Base-by-base conservation (phyloP, 1,140 invertebrate species). In the Drosophila ercepeae region DNA sequence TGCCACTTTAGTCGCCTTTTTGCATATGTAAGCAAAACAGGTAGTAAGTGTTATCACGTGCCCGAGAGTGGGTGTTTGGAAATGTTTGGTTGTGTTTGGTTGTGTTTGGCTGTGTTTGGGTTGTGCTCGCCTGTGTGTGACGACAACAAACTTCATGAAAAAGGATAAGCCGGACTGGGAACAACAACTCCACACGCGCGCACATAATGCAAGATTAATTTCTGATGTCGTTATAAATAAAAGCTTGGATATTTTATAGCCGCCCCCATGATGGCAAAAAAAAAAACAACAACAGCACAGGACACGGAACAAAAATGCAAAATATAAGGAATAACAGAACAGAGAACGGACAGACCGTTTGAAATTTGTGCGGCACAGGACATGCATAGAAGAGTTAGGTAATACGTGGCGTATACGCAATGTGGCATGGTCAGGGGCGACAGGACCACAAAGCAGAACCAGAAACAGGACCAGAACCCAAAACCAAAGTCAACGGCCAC, bases 141-240 rank as follows among this genome's bases (percentile, higher is more conserved):
- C 39, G 68, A 63, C 68, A 63, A 72, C 68, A 72, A 63, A 86
- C 82, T 81, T 88, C 82, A 81, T 88, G 83, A 88, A 88, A 88
- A 75, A 86, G 73, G 49, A 81, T 81, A 86, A 86, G 73, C 82
- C 39, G 9, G 21, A 3, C 11, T 27, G 54, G 16, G 13, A 63
- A 63, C 48, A 45, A 70, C 48, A 72, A 63, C 57, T 72, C 65
- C 68, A 49, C 79, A 65, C 65, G 61, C 71, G 72, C 71, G 50
- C 64, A 86, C 82, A 88, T 86, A 77, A 88, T 88, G 74, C 78
- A 88, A 88, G 82, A 86, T 86, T 86, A 88, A 86, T 86, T 88
- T 88, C 69, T 86, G 82, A 86, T 75, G 77, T 88, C 82, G 77
- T 82, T 81, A 86, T 88, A 86, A 86, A 86, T 88, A 86, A 88